Evolutionary conservation across 2,888 invertebrate species (phyloP), one percentile per base, ranked within the genome.

Genomic region (Furcula furcula): DNA sequence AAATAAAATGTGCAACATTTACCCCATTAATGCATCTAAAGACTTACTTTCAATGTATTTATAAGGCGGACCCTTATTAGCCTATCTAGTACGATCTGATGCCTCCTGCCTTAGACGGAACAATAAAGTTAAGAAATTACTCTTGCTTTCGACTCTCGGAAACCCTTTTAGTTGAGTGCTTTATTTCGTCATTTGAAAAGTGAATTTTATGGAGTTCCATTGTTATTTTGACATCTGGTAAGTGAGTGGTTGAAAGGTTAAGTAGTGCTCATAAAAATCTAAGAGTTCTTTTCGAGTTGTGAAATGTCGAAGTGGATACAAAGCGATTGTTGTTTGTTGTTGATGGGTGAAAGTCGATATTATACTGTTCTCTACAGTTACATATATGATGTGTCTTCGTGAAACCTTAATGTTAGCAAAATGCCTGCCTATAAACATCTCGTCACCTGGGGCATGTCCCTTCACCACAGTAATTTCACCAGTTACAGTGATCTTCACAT

Each of bases 31-130:
- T 57, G 61, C 46, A 45, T 39, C 50, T 44, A 47, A 49, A 55
- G 29, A 46, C 41, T 45, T 50, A 44, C 44, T 46, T 43, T 35
- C 34, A 44, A 36, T 31, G 47, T 34, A 40, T 45, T 50, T 55
- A 52, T 58, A 63, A 55, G 58, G 64, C 45, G 43, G 52, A 35
- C 41, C 46, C 48, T 43, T 48, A 42, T 57, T 47, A 48, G 57
- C 68, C 57, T 69, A 67, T 69, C 69, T 65, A 51, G 54, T 57
- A 44, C 41, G 49, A 68, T 67, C 62, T 38, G 45, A 25, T 9
- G 37, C 45, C 51, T 48, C 46, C 34, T 56, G 34, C 51, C 42
- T 47, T 47, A 55, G 34, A 45, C 38, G 41, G 41, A 55, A 65
- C 66, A 65, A 65, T 65, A 51, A 60, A 50, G 62, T 64, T 62